Evolutionary conservation across 2,797 vertebrate species (phyloP), one percentile per base, ranked within the genome.

Genomic region (Catostomus latipinnis): DNA sequence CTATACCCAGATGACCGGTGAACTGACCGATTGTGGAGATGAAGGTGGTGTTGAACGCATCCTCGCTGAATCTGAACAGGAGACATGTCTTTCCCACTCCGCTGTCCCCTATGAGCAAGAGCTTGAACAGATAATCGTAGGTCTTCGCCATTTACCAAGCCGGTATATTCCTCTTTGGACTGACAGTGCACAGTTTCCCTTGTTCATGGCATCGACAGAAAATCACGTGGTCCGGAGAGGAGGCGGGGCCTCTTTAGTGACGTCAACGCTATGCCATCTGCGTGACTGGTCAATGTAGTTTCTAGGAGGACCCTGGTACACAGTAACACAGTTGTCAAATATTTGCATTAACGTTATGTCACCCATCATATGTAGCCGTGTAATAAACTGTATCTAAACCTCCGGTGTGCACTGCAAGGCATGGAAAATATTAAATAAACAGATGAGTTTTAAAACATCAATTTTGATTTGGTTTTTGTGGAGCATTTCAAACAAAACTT

Each of bases 1-100:
- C 53, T 71, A 66, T 65, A 81, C 70, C 86, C 60, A 56, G 74
- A 75, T 43, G 72, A 76, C 22, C 83, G 81, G 79, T 50, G 57
- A 83, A 89, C 96, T 96, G 92, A 98, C 97, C 97, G 93, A 99
- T 98, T 85, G 97, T 98, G 87, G 97, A 98, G 88, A 98, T 98
- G 93, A 98, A 97, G 91, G 97, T 98, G 93, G 97, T 96, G 81
- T 98, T 98, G 91, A 98, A 99, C 84, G 96, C 96, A 91, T 98
- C 96, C 91, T 98, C 97, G 90, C 95, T 96, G 94, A 99, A 99
- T 85, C 96, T 94, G 93, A 98, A 98, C 65, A 99, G 95, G 84
- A 97, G 92, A 90, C 97, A 99, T 89, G 97, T 98, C 93, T 99
- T 99, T 45, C 97, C 97, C 69, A 99, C 97, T 58, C 97, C 97